Evolutionary conservation across 2,113 vertebrate species (phyloP), one percentile per base, ranked within the genome.

Genomic region (Melanerpes formicivorus): DNA sequence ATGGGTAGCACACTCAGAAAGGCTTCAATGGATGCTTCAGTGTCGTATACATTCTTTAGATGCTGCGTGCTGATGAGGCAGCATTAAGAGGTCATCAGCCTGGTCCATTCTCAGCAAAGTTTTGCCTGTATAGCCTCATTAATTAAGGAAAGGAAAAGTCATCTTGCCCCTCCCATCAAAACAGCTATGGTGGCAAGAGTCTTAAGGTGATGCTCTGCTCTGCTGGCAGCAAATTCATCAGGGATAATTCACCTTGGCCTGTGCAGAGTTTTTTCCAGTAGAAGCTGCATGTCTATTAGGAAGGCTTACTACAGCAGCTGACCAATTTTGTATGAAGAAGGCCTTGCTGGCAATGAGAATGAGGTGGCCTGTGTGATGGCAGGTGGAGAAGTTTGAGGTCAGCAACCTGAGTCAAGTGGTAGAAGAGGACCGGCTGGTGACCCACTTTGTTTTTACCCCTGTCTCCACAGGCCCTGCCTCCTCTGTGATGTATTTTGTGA

Each of bases 121-220:
- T 82, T 94, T 93, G 64, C 58, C 72, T 74, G 18, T n/a, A 46
- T 59, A 94, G 83, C 70, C 40, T 62, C 19, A 55, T 93, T 90
- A 90, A 83, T 91, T 92, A 93, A 83, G 63, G 50, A 65, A 94
- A 64, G 40, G 25, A 90, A 84, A 90, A 92, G 52, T 80, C 58
- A 93, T 86, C 37, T 30, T 65, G 56, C 91, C 34, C 44, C 58
- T 94, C 69, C 44, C 50, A 62, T 90, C 5, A 4, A 75, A 79
- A 84, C 23, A 72, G 66, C 66, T 90, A 34, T 91, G 34, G 70
- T 88, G 82, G 44, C 73, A 93, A 83, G 78, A 88, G 32, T 32
- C 58, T 80, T 69, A 78, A 67, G 72, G 83, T 4, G 11, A 80
- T n/a, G 37, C 44, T 16, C 54, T 88, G 44, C 52, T 88, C 66